These are phyloP conservation scores for Mizuhopecten yessoensis DNA, from an alignment of 1,140 invertebrate genomes.

Conservation along the genomic window DNA sequence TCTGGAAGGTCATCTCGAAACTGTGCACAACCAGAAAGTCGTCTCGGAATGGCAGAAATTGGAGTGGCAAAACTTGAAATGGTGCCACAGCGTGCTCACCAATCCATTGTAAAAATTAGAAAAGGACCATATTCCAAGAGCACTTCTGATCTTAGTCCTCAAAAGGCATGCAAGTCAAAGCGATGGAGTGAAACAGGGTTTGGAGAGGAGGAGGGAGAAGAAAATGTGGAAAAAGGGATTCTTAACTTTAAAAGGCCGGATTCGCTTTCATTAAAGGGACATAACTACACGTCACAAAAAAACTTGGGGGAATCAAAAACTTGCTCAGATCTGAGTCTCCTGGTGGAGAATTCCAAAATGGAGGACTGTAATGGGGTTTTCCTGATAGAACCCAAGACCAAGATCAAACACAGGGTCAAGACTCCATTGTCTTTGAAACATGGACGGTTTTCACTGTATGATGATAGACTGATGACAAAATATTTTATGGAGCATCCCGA, in stretches of 20 bases:
- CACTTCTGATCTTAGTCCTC: constrained; percentile 72
- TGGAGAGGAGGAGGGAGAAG: constrained; percentile 57
- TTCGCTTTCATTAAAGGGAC: constrained; percentile 78
- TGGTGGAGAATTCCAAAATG: constrained; percentile 74
- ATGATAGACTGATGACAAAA: constrained; percentile 92
- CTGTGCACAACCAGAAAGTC: constrained; percentile 54
- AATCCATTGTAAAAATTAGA: constrained; percentile 56
- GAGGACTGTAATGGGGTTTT: constrained; percentile 79
- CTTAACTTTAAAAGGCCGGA: constrained; percentile 69
- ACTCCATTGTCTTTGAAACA: constrained; percentile 92
- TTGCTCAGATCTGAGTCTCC: constrained; percentile 66
- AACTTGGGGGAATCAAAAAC: constrained; percentile 49
- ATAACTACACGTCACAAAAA: constrained; percentile 68
- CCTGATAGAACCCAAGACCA: constrained; percentile 87
- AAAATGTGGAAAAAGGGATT: constrained; percentile 35
- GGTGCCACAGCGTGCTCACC: constrained; percentile 58
- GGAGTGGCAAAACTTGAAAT: constrained; percentile 72
- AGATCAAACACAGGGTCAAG: constrained; percentile 90
- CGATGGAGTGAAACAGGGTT: constrained; percentile 43
- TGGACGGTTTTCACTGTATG: constrained; percentile 91
- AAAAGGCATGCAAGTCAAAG: constrained; percentile 62
- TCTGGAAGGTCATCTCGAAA: background rate
- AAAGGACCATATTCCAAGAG: constrained; percentile 70
- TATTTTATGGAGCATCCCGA: constrained; percentile 52
- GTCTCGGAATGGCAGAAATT: constrained; percentile 72